Conservation (phyloP, 2,888 invertebrate species). For the Auanema freiburgensis region DNA sequence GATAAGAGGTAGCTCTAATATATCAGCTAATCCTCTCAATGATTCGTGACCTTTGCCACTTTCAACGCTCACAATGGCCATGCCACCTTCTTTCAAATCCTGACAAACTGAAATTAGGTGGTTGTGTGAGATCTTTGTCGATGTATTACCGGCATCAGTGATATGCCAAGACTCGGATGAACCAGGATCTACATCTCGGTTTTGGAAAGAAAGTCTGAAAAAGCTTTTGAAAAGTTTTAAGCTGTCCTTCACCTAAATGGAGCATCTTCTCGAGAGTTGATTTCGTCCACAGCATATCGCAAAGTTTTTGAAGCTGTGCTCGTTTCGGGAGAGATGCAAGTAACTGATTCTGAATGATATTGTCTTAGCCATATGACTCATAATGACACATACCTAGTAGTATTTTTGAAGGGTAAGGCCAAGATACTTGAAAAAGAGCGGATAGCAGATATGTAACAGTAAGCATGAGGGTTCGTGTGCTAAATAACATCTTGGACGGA, state of each 20-base stretch:
- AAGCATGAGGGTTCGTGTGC: background rate
- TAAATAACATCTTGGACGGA: background rate
- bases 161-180: constrained; percentile 44
- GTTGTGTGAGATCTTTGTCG: constrained; percentile 1
- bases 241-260: constrained; percentile 38
- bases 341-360: constrained; percentile 55
- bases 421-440: constrained; percentile 7
- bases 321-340: constrained; percentile 47
- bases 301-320: constrained; percentile 33
- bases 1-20: constrained; percentile 46
- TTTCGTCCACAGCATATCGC: constrained; percentile 42
- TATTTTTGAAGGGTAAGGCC: constrained; percentile 46
- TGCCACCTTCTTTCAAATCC: constrained; percentile 60
- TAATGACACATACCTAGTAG: constrained; percentile 41
- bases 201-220: constrained; percentile 45
- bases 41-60: constrained; percentile 42
- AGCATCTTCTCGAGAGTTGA: constrained; percentile 41
- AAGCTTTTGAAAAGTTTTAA: background rate
- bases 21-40: constrained; percentile 43
- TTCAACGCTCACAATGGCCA: constrained; percentile 58
- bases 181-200: constrained; percentile 37
- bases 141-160: constrained; percentile 30
- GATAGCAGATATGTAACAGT: constrained; percentile 5
- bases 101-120: constrained; percentile 53
- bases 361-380: too few relatives aligned